These are phyloP conservation scores for Nesogale talazaci DNA, from an alignment of 2,113 vertebrate genomes.

Conservation along the genomic window DNA sequence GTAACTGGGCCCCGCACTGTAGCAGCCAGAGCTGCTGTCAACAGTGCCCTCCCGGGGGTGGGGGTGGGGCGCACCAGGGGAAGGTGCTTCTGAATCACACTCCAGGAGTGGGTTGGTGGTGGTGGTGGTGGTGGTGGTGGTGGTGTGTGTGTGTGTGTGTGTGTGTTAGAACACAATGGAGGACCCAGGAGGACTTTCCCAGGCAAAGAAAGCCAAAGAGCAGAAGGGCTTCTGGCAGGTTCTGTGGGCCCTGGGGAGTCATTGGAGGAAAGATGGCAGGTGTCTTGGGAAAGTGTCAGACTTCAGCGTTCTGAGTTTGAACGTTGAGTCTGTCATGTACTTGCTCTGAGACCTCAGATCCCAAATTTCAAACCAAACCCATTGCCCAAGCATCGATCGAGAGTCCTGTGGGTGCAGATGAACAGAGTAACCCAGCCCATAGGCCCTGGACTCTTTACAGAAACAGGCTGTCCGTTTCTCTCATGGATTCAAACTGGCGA, in stretches of 20 bases:
- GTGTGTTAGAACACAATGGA: not conserved
- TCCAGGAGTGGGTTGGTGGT: too few relatives aligned
- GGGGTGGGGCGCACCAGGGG: not conserved
- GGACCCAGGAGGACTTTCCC: not conserved
- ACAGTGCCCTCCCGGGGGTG: not conserved
- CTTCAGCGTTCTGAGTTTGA: not conserved
- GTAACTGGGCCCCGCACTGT: not conserved
- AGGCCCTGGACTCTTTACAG: too few relatives aligned
- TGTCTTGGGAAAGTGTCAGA: not conserved
- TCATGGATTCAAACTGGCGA: too few relatives aligned
- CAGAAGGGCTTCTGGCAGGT: not conserved
- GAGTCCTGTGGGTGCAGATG: too few relatives aligned
- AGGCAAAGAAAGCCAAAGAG: not conserved
- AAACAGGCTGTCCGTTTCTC: too few relatives aligned
- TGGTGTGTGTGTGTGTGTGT: too few relatives aligned
- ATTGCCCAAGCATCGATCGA: too few relatives aligned
- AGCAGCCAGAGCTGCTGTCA: not conserved
- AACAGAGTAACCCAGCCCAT: too few relatives aligned
- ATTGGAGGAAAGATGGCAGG: not conserved
- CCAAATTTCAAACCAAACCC: not conserved
- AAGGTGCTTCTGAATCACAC: not conserved
- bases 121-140: too few relatives aligned
- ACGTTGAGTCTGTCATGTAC: not conserved
- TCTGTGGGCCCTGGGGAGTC: not conserved
- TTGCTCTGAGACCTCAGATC: not conserved